Percentiles rank a stretch among this genome's conserved stretches.
phyloP scores from a whole-genome alignment of 2,797 vertebrate genomes.

The Trachops cirrhosus region DNA sequence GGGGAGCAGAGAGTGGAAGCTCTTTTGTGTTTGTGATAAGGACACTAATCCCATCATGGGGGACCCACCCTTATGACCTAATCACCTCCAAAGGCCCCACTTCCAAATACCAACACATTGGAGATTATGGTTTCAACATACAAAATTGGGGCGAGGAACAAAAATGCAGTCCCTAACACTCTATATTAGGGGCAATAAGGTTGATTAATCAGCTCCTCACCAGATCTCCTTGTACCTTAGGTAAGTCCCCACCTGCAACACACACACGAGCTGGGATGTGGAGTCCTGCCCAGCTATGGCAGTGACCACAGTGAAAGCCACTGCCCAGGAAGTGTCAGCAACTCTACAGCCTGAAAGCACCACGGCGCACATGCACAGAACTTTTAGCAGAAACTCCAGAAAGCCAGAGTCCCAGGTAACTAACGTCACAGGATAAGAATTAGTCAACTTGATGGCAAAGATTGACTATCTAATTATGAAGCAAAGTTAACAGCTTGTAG shows the following conservation, averaged over 20 bases:
- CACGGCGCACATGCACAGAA: not conserved
- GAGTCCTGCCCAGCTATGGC: rapidly evolving
- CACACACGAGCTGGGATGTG: not conserved
- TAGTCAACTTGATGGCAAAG: not conserved
- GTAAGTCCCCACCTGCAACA: not conserved
- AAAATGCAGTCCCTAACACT: too few species aligned
- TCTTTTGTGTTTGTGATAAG: not conserved
- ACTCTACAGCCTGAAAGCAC: not conserved
- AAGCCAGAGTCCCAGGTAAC: not conserved
- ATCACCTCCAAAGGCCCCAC: not conserved
- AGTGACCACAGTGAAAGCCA: not conserved
- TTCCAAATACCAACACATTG: not conserved
- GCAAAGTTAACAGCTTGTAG: not conserved
- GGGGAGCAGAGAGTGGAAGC: not conserved
- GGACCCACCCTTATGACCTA: not conserved
- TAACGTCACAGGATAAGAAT: not conserved
- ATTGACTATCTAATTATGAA: not conserved
- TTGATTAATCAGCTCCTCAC: not conserved
- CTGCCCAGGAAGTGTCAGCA: not conserved
- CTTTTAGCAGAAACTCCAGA: not conserved
- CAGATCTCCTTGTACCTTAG: not conserved
- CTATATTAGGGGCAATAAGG: rapidly evolving
- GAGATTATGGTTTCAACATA: not conserved
- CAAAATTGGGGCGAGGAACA: not conserved
- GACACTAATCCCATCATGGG: not conserved